Evolutionary conservation across 2,888 invertebrate species (phyloP).

Genomic region (Therioaphis trifolii): DNA sequence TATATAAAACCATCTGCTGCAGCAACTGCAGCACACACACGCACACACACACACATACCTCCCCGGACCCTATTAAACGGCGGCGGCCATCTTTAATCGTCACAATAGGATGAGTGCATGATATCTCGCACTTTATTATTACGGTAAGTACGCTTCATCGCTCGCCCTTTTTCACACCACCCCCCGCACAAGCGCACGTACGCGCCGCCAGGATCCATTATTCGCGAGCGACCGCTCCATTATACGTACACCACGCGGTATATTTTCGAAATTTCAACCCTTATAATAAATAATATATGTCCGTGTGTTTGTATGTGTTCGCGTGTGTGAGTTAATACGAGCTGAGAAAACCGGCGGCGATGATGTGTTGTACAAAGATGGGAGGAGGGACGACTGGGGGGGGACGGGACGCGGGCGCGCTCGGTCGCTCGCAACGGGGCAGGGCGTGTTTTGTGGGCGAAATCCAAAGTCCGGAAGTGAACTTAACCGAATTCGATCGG

Average conservation of each 20-base stretch:
- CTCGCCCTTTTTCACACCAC: constrained; percentile 60
- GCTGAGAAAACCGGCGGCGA: constrained; percentile 37
- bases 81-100: constrained; percentile 66
- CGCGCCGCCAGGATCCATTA: constrained; percentile 28
- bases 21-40: not conserved
- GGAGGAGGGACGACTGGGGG: too few relatives aligned
- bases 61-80: constrained; percentile 61
- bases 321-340: constrained; percentile 34
- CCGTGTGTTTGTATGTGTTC: not conserved
- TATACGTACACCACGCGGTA: constrained; percentile 34
- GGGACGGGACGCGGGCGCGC: not conserved
- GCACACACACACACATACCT: too few relatives aligned
- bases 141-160: constrained; percentile 59
- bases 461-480: constrained; percentile 59
- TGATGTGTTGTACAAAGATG: constrained; percentile 3
- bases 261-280: constrained; percentile 41
- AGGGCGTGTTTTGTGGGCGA: constrained; percentile 59
- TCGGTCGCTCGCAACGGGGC: not conserved
- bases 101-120: constrained; percentile 66
- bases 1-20: constrained; percentile 63
- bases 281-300: constrained; percentile 40
- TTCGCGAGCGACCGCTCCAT: constrained; percentile 51
- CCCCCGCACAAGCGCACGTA: not conserved
- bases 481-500: constrained; percentile 60
- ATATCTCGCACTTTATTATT: constrained; percentile 66